These are phyloP conservation scores for Caenorhabditis uteleia DNA, from an alignment of 2,888 invertebrate species.

Conservation along the genomic window DNA sequence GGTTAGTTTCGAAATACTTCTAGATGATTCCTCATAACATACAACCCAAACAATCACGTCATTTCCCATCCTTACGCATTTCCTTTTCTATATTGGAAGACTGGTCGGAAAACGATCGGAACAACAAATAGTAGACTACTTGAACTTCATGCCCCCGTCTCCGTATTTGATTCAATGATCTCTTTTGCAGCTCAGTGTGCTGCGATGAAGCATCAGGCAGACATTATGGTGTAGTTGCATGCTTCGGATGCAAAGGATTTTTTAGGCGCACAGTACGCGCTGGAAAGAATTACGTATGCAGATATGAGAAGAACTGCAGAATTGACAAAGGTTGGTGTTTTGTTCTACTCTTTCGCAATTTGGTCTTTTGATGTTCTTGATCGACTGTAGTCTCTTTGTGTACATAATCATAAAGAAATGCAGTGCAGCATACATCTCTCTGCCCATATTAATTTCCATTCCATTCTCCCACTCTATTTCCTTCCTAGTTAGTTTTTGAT, in stretches of 20 bases:
- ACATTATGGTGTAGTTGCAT: slow-evolving; percentile 67
- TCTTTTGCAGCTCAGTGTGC: slow-evolving; percentile 64
- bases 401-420: not conserved
- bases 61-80: not conserved
- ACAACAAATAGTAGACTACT: too few species aligned
- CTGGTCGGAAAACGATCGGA: too few species aligned
- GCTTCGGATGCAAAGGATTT: slow-evolving; percentile 68
- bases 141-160: too few species aligned
- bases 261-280: slow-evolving; percentile 64
- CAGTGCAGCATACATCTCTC: too few species aligned
- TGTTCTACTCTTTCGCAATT: too few species aligned
- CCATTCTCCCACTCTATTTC: too few species aligned
- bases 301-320: slow-evolving; percentile 64
- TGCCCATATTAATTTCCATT: not conserved
- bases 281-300: slow-evolving; percentile 63
- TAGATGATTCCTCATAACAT: not conserved
- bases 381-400: not conserved
- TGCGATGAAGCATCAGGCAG: slow-evolving; percentile 65
- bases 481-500: too few species aligned
- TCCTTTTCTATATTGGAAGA: slow-evolving; percentile 3
- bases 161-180: too few species aligned
- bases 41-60: not conserved
- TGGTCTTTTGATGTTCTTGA: too few species aligned
- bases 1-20: slow-evolving; percentile 23
- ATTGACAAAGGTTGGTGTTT: slow-evolving; percentile 62